Evolutionary conservation across 2,888 invertebrate species (phyloP).

Genomic region (Ectemnius lituratus): DNA sequence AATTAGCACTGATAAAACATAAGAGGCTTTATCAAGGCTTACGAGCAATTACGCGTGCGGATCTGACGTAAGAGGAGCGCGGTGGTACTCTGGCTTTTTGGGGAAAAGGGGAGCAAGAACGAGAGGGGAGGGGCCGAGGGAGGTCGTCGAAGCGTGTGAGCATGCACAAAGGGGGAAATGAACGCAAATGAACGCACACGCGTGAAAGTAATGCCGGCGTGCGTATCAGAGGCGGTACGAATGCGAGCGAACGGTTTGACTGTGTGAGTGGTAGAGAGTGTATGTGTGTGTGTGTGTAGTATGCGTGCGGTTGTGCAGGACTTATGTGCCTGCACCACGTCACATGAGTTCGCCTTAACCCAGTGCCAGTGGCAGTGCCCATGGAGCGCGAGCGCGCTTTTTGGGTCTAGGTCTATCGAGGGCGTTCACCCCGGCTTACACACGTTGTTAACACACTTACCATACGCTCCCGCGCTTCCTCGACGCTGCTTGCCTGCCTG

Average conservation of each 20-base stretch:
- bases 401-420: conserved; percentile 76
- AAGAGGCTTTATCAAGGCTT: too few species aligned
- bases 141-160: conserved; percentile 9
- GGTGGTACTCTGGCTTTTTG: too few species aligned
- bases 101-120: not conserved
- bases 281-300: conserved; percentile 10
- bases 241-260: too few species aligned
- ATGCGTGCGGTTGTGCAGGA: conserved; percentile 34
- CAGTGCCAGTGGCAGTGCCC: conserved; percentile 70
- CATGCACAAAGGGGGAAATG: conserved; percentile 8
- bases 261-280: not conserved
- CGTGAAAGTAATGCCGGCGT: conserved; percentile 48
- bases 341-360: conserved; percentile 73
- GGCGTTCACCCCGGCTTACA: conserved; percentile 70
- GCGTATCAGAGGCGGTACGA: not conserved
- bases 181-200: conserved; percentile 36
- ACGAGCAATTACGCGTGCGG: too few species aligned
- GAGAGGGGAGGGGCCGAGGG: conserved; percentile 7
- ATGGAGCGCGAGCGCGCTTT: conserved; percentile 66
- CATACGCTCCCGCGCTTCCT: conserved; percentile 48
- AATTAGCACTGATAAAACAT: too few species aligned
- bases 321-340: conserved; percentile 59
- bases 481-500: conserved; percentile 19
- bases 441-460: conserved; percentile 71
- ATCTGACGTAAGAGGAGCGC: too few species aligned